phyloP scores from a whole-genome alignment of 2,113 vertebrate species.

The Passer montanus region DNA sequence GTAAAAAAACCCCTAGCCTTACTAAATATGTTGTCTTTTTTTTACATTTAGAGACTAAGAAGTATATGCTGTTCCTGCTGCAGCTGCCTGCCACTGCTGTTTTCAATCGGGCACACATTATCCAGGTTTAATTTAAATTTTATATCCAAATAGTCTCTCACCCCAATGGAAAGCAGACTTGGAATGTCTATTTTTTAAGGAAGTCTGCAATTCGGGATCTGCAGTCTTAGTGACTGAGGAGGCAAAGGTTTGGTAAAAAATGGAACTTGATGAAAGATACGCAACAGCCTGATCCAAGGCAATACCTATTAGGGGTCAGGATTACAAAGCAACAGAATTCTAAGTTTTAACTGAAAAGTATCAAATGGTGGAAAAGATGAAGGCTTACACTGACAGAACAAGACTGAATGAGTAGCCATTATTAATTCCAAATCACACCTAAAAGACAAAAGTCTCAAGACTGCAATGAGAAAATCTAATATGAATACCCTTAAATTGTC shows the following conservation, averaged over 20 bases:
- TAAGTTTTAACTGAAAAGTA: not conserved
- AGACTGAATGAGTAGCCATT: not conserved
- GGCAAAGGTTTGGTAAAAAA: not conserved
- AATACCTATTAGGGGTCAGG: not conserved
- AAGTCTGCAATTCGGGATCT: not conserved
- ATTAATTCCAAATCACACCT: not conserved
- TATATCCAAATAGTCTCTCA: not conserved
- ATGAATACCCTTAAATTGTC: not conserved
- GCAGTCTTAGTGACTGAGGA: not conserved
- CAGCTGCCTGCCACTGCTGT: not conserved
- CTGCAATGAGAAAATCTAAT: not conserved
- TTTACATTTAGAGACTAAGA: not conserved
- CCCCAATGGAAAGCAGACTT: not conserved
- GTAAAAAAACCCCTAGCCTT: not conserved
- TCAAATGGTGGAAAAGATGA: not conserved
- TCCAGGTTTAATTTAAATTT: slow-evolving; percentile 7
- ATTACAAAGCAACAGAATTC: not conserved
- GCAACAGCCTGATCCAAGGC: not conserved
- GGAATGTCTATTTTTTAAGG: not conserved
- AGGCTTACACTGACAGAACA: not conserved
- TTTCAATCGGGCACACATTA: not conserved
- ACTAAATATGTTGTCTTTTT: not conserved
- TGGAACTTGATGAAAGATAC: not conserved
- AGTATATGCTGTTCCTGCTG: not conserved
- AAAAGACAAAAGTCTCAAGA: not conserved